Evolutionary conservation across 2,888 invertebrate species (phyloP).

Genomic region (Spodoptera exigua): DNA sequence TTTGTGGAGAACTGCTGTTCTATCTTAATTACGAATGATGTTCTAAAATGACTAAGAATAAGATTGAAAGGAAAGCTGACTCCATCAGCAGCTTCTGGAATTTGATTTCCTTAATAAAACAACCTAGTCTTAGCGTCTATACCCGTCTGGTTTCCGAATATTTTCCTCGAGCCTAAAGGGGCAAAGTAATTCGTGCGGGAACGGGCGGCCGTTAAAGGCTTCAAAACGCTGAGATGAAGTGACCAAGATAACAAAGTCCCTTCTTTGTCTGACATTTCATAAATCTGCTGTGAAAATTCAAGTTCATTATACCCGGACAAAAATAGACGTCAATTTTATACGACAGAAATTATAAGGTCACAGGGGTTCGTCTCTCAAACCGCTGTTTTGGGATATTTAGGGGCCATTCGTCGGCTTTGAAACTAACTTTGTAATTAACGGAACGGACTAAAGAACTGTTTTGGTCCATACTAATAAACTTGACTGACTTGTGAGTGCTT

Average conservation of each 20-base stretch:
- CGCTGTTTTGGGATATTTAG: slow-evolving; percentile 27
- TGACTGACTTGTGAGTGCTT: slow-evolving; percentile 31
- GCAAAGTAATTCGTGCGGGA: not conserved
- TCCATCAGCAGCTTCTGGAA: too few relatives aligned
- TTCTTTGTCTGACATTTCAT: slow-evolving; percentile 25
- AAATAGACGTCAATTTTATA: slow-evolving; percentile 32
- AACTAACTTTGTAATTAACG: slow-evolving; percentile 52
- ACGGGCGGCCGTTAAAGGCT: not conserved
- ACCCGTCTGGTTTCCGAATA: too few relatives aligned
- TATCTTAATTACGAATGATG: too few relatives aligned
- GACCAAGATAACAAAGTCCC: slow-evolving; percentile 7
- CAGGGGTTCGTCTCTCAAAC: slow-evolving; percentile 23
- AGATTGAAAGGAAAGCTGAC: too few relatives aligned
- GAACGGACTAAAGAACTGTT: slow-evolving; percentile 33
- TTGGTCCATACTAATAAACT: slow-evolving; percentile 37
- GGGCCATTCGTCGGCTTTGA: slow-evolving; percentile 31
- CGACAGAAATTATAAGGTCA: slow-evolving; percentile 29
- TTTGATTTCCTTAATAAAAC: too few relatives aligned
- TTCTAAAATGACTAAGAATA: too few relatives aligned
- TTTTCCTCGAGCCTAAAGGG: not conserved
- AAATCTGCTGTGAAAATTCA: slow-evolving; percentile 33
- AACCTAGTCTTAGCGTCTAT: too few relatives aligned
- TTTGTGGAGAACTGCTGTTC: too few relatives aligned
- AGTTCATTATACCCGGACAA: slow-evolving; percentile 22
- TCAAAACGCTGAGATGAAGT: not conserved